Conservation (phyloP, 2,888 invertebrate species). For the Drosophila prolongata region DNA sequence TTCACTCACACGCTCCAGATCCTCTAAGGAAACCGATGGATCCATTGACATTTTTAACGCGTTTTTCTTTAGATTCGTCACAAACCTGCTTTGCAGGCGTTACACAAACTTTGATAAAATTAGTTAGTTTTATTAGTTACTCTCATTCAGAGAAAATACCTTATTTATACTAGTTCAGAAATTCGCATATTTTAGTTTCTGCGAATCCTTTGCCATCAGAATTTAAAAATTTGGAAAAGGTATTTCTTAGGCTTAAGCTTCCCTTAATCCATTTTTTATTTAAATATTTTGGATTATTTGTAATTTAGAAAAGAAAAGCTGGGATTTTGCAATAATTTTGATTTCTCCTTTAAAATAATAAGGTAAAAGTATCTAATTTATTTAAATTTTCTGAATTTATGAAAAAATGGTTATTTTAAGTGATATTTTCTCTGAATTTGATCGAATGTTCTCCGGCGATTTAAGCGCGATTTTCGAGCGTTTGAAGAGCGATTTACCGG, state of each 20-base stretch:
- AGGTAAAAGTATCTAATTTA: no score
- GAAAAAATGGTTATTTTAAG: not conserved
- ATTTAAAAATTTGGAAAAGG: no score
- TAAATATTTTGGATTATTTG: no score
- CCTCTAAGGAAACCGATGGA: constrained; percentile 80
- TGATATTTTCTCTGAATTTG: not conserved
- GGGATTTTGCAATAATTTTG: no score
- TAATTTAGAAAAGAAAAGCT: no score
- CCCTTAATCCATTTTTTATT: no score
- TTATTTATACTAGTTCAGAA: no score
- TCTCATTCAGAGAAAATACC: constrained; percentile 1
- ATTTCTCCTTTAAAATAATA: no score
- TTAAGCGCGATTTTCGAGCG: not conserved
- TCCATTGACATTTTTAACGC: constrained; percentile 77
- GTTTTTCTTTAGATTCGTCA: not conserved
- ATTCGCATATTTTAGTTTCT: no score
- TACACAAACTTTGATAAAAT: not conserved
- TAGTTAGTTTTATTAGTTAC: not conserved
- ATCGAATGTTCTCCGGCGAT: not conserved
- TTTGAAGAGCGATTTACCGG: not conserved
- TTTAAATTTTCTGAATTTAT: no score
- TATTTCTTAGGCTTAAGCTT: no score
- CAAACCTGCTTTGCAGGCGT: not conserved
- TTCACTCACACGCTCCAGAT: constrained; percentile 81
- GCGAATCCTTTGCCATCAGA: no score